Evolutionary conservation across 1,140 invertebrate genomes (phyloP).

Genomic region (Bombus sibiricus): DNA sequence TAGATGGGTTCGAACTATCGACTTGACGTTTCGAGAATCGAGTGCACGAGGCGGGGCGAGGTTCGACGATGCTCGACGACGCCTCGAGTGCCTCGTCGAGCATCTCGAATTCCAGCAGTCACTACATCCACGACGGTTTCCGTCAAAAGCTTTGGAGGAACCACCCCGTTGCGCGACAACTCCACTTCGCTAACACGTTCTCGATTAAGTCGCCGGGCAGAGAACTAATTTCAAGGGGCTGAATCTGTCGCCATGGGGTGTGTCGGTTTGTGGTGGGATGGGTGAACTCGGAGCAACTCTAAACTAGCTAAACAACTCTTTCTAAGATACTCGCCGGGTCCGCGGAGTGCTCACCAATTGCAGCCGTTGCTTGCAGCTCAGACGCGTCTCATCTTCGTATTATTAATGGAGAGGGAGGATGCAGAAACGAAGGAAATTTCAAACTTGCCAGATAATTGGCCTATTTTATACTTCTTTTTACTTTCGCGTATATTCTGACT

Average conservation of each 20-base stretch:
- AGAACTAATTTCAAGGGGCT: constrained; percentile 36
- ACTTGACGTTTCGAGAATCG: constrained; percentile 4
- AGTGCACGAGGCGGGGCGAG: background rate
- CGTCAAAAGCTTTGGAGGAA: constrained; percentile 1
- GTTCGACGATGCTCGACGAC: background rate
- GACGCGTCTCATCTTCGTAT: background rate
- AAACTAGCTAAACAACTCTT: constrained; percentile 50
- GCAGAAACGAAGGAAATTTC: constrained; percentile 7
- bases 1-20: background rate
- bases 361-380: background rate
- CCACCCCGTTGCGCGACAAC: background rate
- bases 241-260: constrained; percentile 15
- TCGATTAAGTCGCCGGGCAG: constrained; percentile 21
- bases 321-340: constrained; percentile 42
- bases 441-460: too few species aligned
- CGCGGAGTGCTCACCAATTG: constrained; percentile 48
- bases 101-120: constrained; percentile 22
- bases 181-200: background rate
- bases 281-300: constrained; percentile 35
- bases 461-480: background rate
- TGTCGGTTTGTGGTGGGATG: background rate
- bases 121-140: constrained; percentile 1
- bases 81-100: background rate
- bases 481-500: background rate
- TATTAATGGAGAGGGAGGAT: background rate